Base-by-base conservation (phyloP, 2,797 vertebrate species). In the Astyanax mexicanus region DNA sequence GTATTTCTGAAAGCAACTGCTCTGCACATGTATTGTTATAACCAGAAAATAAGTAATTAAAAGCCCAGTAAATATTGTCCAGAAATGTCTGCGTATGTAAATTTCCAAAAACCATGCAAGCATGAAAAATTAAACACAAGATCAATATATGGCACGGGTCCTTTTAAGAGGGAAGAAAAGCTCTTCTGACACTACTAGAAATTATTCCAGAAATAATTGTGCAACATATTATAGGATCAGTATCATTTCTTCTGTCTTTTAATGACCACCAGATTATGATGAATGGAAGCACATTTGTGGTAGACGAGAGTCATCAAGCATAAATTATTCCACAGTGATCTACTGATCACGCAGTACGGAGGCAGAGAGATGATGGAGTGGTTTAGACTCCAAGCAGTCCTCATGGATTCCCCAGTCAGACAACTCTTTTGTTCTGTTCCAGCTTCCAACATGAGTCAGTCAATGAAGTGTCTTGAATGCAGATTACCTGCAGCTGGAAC, bases 161-260 rank as follows among this genome's bases (percentile, higher is more conserved):
- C 25, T 8, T 55, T 29, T 29, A 29, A 6, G 2, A 55, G 23
- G 40, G 45, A 51, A 40, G 19, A 47, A 67, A 72, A 58, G 21
- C 49, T 19, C 57, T 15, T 49, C 71, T 64, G 40, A 21, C 0
- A 37, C 45, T 66, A 49, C 29, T 66, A 21, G 42, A 67, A 60
- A 60, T 66, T 5, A 67, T 51, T 9, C 57, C 51, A 42, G 9
- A 57, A 57, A 17, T 61, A 52, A 61, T 32, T 51, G 51, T 25
- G 4, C 45, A 44, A 64, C 19, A 27, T 54, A 77, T 71, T 57
- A 70, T 27, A 38, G 13, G 17, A 47, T 78, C 55, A 60, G 51
- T 72, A 44, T 55, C 44, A 67, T 72, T 72, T 78, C 67, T 55
- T n/a, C 76, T 29, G 23, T 42, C 62, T 72, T 78, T 78, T 58